These are phyloP conservation scores for Cheirogaleus medius DNA, from an alignment of 2,113 vertebrate species.

Conservation along the genomic window DNA sequence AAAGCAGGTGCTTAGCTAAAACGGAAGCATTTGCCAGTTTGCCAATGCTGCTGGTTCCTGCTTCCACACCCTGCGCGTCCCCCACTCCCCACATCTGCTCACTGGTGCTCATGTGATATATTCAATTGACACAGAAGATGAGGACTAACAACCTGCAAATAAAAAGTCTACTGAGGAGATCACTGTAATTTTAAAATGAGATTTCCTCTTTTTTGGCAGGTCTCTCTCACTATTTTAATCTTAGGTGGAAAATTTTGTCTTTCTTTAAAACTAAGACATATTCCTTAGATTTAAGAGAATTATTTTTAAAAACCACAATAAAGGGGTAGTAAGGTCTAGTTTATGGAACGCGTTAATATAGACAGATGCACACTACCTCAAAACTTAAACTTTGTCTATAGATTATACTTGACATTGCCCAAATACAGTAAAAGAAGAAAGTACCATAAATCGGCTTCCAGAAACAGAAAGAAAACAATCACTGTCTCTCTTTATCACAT, in stretches of 20 bases:
- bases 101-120: neutral
- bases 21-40: conserved; percentile 52
- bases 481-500: neutral
- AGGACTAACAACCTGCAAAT: neutral
- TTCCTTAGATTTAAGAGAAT: neutral
- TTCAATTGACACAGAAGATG: neutral
- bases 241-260: neutral
- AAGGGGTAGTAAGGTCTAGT: neutral
- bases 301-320: conserved; percentile 34
- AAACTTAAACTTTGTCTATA: neutral
- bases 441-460: conserved; percentile 14
- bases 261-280: conserved; percentile 38
- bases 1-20: conserved; percentile 59
- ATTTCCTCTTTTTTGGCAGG: neutral
- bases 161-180: neutral
- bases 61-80: neutral
- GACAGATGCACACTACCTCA: neutral
- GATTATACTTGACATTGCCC: neutral
- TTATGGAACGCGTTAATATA: neutral
- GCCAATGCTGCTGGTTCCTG: conserved; percentile 25
- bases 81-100: conserved; percentile 45
- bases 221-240: conserved; percentile 36
- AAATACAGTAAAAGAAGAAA: neutral
- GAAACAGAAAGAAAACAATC: neutral
- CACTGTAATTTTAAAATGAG: neutral